Percentiles rank a stretch among this genome's conserved stretches.
Evolutionary conservation across 2,797 vertebrate genomes (phyloP).

Genomic region (Tiaroga cobitis): DNA sequence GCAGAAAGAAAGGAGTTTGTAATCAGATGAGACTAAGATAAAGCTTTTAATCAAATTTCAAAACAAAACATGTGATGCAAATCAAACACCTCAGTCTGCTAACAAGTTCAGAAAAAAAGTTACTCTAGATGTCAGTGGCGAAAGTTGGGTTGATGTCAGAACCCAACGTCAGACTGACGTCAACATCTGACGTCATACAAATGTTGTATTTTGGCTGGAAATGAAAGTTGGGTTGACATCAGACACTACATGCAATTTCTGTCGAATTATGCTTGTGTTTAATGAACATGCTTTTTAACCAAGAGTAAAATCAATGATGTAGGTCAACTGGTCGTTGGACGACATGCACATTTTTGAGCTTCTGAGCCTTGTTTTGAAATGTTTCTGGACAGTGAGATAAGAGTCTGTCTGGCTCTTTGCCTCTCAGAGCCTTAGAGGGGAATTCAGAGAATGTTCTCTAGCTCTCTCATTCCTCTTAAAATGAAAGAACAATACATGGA

Average conservation of each 20-base stretch:
- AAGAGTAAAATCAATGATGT: not conserved
- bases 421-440: constrained; percentile 27
- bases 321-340: not conserved
- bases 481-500: constrained; percentile 40
- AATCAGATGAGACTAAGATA: not conserved
- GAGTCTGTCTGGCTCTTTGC: constrained; percentile 40
- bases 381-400: constrained; percentile 25
- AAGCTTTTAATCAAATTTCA: constrained; percentile 1
- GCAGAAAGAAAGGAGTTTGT: not conserved
- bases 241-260: not conserved
- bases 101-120: not conserved
- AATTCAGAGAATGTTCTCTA: constrained; percentile 51
- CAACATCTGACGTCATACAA: too few relatives aligned
- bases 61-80: not conserved
- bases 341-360: not conserved
- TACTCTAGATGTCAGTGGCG: too few relatives aligned
- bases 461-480: constrained; percentile 25
- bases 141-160: too few relatives aligned
- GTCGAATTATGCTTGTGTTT: not conserved
- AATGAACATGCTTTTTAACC: not conserved
- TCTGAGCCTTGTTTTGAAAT: not conserved
- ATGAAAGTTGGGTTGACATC: too few relatives aligned
- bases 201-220: too few relatives aligned
- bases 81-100: not conserved
- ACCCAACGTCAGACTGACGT: too few relatives aligned